These are phyloP conservation scores for Scrobipalpa costella DNA, from an alignment of 2,888 invertebrate species.

Conservation along the genomic window DNA sequence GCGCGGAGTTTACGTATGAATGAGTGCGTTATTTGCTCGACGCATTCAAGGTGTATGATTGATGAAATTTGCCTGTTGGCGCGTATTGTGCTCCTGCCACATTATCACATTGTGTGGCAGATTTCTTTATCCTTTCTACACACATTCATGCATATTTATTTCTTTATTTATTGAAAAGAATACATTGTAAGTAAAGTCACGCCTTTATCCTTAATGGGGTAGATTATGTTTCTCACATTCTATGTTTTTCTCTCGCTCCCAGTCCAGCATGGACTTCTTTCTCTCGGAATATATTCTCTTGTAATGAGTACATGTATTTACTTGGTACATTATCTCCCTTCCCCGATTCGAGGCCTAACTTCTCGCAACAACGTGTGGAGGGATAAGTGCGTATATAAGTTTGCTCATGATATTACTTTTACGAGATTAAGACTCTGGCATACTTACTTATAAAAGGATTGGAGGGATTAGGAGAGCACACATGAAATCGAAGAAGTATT, in stretches of 20 bases:
- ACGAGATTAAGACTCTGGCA: conserved; percentile 22
- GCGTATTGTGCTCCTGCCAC: conserved; percentile 26
- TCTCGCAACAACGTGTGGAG: conserved; percentile 15
- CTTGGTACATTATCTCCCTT: conserved; percentile 25
- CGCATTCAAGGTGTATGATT: conserved; percentile 46
- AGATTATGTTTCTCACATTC: too few species aligned
- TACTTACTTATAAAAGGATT: conserved; percentile 26
- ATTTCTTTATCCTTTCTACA: too few species aligned
- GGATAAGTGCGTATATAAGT: conserved; percentile 22
- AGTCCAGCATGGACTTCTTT: too few species aligned
- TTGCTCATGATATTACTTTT: conserved; percentile 27
- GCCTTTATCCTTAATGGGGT: too few species aligned
- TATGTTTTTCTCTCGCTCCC: too few species aligned
- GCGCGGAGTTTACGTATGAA: conserved; percentile 57
- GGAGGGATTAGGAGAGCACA: conserved; percentile 16
- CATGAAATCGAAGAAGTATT: conserved; percentile 4
- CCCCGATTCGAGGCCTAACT: conserved; percentile 35
- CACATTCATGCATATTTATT: too few species aligned
- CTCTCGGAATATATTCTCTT: conserved; percentile 19
- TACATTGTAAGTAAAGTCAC: too few species aligned
- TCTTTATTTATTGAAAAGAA: too few species aligned
- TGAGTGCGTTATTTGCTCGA: conserved; percentile 52
- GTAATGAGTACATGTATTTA: conserved; percentile 23
- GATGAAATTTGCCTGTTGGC: conserved; percentile 38
- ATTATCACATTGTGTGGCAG: conserved; percentile 22